phyloP scores from a whole-genome alignment of 2,113 vertebrate genomes.

The Agapornis roseicollis region DNA sequence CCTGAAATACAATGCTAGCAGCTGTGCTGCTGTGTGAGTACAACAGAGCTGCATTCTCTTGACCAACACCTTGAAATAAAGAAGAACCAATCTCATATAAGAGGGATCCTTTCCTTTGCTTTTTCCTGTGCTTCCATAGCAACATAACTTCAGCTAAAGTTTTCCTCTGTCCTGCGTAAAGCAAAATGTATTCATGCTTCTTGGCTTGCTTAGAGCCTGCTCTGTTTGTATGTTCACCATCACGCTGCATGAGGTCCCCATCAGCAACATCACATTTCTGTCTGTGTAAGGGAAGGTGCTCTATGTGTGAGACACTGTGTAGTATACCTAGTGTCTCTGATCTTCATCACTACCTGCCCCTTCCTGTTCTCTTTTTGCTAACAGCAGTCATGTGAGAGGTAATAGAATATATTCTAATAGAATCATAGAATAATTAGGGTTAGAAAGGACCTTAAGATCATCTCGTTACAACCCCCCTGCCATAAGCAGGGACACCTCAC shows the following conservation, averaged over 20 bases:
- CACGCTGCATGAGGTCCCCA: accelerated
- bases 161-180: background rate
- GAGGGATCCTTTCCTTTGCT: background rate
- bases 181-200: background rate
- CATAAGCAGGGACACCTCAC: too few species aligned
- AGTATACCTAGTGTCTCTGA: background rate
- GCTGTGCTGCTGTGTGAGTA: background rate
- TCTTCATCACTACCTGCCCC: accelerated
- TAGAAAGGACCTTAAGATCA: too few species aligned
- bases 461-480: too few species aligned
- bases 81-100: background rate
- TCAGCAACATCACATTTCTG: background rate
- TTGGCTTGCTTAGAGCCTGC: accelerated
- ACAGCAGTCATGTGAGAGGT: background rate
- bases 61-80: background rate
- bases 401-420: too few species aligned
- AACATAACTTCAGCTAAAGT: background rate
- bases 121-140: background rate
- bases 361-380: background rate
- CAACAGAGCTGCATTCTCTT: background rate
- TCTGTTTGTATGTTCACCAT: background rate
- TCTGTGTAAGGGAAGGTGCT: background rate
- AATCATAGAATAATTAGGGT: too few species aligned
- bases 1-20: background rate
- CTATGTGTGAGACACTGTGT: background rate